Conservation (phyloP, 2,797 vertebrate genomes). For the Sternarchorhynchus goeldii region DNA sequence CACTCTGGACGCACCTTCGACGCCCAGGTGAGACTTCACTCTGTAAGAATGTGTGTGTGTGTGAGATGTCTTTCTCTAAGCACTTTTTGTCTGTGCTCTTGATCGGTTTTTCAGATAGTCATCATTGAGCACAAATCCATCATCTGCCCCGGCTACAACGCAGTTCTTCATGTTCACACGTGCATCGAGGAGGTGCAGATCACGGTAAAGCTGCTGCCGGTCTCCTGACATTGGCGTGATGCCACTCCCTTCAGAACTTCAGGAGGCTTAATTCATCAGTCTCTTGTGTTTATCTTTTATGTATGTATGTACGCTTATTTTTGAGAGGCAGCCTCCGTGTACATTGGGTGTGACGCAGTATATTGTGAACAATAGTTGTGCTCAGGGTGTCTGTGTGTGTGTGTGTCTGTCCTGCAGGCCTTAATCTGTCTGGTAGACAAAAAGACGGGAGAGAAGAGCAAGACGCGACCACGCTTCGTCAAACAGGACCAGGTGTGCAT, state of each 20-base stretch:
- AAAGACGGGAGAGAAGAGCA: slow-evolving; percentile 95
- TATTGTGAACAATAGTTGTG: background rate
- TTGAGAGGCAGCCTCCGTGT: background rate
- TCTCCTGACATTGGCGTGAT: background rate
- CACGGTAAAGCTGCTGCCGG: slow-evolving; percentile 73
- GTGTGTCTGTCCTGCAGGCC: slow-evolving; percentile 75
- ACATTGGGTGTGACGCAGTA: background rate
- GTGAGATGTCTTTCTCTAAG: background rate
- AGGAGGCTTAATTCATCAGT: no score
- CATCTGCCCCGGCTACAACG: slow-evolving; percentile 97
- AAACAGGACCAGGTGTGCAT: slow-evolving; percentile 99
- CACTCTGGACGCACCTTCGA: slow-evolving; percentile 97
- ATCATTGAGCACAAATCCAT: slow-evolving; percentile 99
- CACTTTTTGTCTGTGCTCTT: background rate
- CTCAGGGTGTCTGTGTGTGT: background rate
- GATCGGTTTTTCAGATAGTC: slow-evolving; percentile 82
- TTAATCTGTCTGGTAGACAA: slow-evolving; percentile 99
- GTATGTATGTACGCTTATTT: no score
- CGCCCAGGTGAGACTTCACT: slow-evolving; percentile 83
- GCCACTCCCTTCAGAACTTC: no score
- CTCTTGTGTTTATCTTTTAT: no score
- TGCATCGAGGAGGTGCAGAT: slow-evolving; percentile 98
- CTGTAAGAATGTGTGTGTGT: background rate
- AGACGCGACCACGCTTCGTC: slow-evolving; percentile 94
- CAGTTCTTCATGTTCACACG: slow-evolving; percentile 96